Evolutionary conservation across 2,113 vertebrate species (phyloP).

Genomic region (Otis tarda): DNA sequence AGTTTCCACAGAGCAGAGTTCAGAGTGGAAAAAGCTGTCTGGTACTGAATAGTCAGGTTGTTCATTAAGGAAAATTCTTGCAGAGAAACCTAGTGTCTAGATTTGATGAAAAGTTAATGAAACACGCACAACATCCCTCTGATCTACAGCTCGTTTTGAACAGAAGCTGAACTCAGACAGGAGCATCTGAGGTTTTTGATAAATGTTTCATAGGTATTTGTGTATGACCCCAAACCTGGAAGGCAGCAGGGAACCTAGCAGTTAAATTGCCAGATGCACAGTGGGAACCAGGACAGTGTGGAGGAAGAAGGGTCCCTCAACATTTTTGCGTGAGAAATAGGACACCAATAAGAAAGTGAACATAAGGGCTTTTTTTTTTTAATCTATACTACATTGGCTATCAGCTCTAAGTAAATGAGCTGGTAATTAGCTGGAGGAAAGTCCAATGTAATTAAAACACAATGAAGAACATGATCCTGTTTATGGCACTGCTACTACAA

Average conservation of each 20-base stretch:
- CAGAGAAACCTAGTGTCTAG: background rate
- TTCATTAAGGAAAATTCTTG: conserved; percentile 35
- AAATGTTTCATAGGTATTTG: conserved; percentile 23
- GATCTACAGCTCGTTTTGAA: conserved; percentile 39
- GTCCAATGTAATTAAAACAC: background rate
- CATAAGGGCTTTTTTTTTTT: background rate
- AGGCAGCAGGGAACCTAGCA: background rate
- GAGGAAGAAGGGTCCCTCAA: background rate
- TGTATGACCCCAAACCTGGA: background rate
- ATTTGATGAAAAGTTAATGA: conserved; percentile 56
- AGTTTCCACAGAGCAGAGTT: background rate
- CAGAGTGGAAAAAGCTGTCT: background rate
- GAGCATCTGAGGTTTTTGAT: background rate
- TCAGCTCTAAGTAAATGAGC: background rate
- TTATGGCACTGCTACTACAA: background rate
- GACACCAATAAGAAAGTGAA: background rate
- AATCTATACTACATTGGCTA: background rate
- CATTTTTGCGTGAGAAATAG: background rate
- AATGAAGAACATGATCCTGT: background rate
- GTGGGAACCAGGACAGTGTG: background rate
- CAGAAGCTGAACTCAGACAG: conserved; percentile 1
- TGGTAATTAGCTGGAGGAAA: background rate
- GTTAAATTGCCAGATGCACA: background rate
- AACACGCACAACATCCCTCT: background rate
- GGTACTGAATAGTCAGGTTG: background rate